Conservation (phyloP, 2,113 vertebrate genomes). For the Calyptomena viridis region DNA sequence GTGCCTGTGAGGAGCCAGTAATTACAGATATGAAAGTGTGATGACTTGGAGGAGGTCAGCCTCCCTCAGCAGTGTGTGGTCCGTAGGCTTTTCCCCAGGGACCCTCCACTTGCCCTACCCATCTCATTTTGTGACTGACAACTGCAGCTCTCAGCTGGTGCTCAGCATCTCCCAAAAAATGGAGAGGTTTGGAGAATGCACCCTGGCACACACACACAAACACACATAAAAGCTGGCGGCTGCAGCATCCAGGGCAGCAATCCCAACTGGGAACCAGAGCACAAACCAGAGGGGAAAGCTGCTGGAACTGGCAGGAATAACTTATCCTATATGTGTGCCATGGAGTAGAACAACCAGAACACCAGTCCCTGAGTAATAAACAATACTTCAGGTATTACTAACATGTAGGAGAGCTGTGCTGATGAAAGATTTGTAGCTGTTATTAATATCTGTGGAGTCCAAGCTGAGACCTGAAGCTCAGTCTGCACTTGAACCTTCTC, state of each 20-base stretch:
- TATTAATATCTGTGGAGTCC: neutral
- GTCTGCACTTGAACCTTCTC: neutral
- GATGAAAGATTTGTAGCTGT: slow-evolving; percentile 5
- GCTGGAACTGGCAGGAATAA: neutral
- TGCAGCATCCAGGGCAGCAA: neutral
- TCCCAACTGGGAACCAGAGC: neutral
- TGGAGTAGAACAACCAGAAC: neutral
- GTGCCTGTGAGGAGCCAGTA: neutral
- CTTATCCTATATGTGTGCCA: neutral
- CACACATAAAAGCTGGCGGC: fast-evolving
- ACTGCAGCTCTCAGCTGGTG: neutral
- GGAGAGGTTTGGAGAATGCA: neutral
- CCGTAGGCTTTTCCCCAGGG: neutral
- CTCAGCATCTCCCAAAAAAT: neutral
- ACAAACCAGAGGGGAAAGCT: neutral
- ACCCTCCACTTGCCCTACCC: neutral
- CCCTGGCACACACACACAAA: fast-evolving
- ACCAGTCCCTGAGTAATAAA: neutral
- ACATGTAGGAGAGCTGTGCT: neutral
- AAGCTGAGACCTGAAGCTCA: slow-evolving; percentile 41
- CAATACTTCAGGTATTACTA: neutral
- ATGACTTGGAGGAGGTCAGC: neutral
- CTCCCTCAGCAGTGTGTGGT: neutral
- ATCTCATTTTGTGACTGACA: neutral
- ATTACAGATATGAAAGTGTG: neutral